Evolutionary conservation across 2,797 vertebrate species (phyloP), one percentile per base, ranked within the genome.

Genomic region (Naso thynnoides): DNA sequence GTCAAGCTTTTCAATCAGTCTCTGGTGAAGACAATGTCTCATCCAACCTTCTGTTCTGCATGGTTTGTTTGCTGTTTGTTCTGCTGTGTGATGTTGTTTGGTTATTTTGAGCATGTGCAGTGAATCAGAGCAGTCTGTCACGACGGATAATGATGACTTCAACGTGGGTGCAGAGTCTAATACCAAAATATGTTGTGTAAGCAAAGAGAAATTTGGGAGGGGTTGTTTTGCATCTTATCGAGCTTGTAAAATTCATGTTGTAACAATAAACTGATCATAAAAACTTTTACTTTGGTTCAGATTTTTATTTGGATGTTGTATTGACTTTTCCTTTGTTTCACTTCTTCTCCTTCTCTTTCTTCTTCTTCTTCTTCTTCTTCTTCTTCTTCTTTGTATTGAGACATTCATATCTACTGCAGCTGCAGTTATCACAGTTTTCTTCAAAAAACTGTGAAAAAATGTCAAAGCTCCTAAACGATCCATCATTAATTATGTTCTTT

Each of bases 81-180:
- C 63, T 74, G 31, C 31, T 33, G 9, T 33, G 31, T 33, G 52
- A 53, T 61, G 47, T n/a, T 53, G 47, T 49, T 41, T 36, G 0
- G 29, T 70, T 88, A 86, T 89, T 87, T 78, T 68, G 21, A 27
- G 60, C 29, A 27, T 38, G 62, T 71, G 59, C 72, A 77, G 70
- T 87, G 85, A 88, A 83, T 90, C 83, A 87, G 56, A 70, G 52
- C 56, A 54, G 54, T 48, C 70, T 65, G 84, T 84, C 82, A 84
- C n/a, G 10, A 23, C 56, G 36, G 45, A 83, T 64, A 64, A 81
- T 55, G 38, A 80, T 70, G 63, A 70, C 33, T 68, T 53, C 5
- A 60, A 73, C 13, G 63, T 70, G 66, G 75, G 68, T 70, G 59
- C 27, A 19, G 52, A 67, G 56, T 36, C 69, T 69, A 52, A 73